A percentile compares a stretch with the other conserved stretches of the same genome.
These are phyloP conservation scores for Muraenolepis orangiensis DNA, from an alignment of 2,797 vertebrate genomes.

Conservation along the genomic window DNA sequence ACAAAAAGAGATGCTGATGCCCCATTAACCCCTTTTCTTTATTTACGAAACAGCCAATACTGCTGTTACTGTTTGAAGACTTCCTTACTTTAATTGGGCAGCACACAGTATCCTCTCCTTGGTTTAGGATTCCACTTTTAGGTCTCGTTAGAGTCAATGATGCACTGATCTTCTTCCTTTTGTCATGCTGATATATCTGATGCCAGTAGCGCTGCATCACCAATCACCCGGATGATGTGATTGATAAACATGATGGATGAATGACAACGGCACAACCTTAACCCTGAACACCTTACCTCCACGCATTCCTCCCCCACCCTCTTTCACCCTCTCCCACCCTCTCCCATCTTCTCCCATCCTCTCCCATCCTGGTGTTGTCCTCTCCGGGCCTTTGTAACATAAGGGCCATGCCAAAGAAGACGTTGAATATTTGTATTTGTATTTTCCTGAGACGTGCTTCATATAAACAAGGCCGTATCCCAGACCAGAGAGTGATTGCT, in stretches of 20 bases:
- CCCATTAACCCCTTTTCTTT: background rate
- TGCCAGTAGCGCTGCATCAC: background rate
- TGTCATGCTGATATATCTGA: conserved; percentile 17
- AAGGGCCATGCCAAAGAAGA: background rate
- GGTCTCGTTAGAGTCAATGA: background rate
- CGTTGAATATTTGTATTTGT: background rate
- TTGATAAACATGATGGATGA: conserved; percentile 4
- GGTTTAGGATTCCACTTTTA: too few relatives aligned
- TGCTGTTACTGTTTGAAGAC: background rate
- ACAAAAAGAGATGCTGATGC: background rate
- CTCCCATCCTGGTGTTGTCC: background rate
- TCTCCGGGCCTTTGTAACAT: background rate
- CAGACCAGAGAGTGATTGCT: conserved; percentile 13
- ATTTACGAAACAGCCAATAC: background rate
- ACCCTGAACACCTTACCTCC: background rate
- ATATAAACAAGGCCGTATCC: background rate
- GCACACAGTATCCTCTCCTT: background rate
- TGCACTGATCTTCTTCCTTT: background rate
- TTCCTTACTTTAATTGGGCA: too few relatives aligned
- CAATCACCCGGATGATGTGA: background rate
- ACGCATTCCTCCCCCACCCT: background rate
- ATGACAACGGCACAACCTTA: background rate
- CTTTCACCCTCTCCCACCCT: background rate
- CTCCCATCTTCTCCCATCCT: background rate
- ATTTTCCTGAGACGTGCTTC: background rate